A percentile compares a stretch with the other conserved stretches of the same genome.
These are phyloP conservation scores for Lithodes maja DNA, from an alignment of 2,888 invertebrate genomes.

Conservation along the genomic window DNA sequence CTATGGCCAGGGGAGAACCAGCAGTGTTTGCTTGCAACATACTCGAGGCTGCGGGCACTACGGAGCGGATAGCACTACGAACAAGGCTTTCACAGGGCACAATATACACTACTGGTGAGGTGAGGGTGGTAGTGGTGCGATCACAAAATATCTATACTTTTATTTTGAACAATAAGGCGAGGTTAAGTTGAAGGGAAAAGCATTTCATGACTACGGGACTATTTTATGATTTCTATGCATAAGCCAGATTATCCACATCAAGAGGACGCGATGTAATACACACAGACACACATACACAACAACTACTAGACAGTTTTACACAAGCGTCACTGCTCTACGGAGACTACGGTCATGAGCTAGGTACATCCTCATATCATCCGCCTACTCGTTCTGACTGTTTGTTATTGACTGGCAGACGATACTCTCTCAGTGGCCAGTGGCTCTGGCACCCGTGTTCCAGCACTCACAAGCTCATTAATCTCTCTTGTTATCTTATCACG, in stretches of 20 bases:
- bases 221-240: slow-evolving; percentile 31
- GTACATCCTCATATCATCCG: slow-evolving; percentile 57
- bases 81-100: slow-evolving; percentile 21
- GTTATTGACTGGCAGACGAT: slow-evolving; percentile 53
- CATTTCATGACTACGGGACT: slow-evolving; percentile 7
- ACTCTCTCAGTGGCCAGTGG: slow-evolving; percentile 9
- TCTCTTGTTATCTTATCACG: background rate
- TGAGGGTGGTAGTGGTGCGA: slow-evolving; percentile 23
- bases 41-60: background rate
- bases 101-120: background rate
- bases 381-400: slow-evolving; percentile 46
- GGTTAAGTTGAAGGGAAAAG: background rate
- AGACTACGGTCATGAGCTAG: slow-evolving; percentile 59
- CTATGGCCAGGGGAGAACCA: no score
- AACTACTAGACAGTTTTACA: slow-evolving; percentile 58
- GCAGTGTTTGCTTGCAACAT: background rate
- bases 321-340: slow-evolving; percentile 52
- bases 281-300: slow-evolving; percentile 50
- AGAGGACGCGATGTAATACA: slow-evolving; percentile 33
- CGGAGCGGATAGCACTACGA: background rate
- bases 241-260: slow-evolving; percentile 9
- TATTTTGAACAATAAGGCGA: slow-evolving; percentile 18
- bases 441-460: slow-evolving; percentile 28
- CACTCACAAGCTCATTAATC: background rate
- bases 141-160: slow-evolving; percentile 9